Percentiles rank a stretch among this genome's conserved stretches.
phyloP scores from a whole-genome alignment of 2,113 vertebrate species.

The Otis tarda region DNA sequence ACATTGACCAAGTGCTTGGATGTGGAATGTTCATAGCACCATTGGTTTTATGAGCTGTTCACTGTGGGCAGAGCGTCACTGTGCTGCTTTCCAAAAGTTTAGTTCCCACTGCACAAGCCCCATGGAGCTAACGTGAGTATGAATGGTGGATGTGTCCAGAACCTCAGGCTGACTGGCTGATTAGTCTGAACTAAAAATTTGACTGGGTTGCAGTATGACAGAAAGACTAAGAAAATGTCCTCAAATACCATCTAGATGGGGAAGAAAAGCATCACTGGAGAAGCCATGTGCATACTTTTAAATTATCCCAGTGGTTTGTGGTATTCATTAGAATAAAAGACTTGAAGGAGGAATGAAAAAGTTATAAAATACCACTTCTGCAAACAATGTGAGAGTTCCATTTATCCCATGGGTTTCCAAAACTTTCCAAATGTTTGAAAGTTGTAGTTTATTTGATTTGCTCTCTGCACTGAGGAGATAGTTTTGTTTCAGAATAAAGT shows the following conservation, averaged over 20 bases:
- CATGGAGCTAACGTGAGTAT: accelerated
- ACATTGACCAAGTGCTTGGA: accelerated
- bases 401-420: background rate
- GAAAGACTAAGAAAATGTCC: background rate
- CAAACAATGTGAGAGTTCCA: background rate
- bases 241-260: background rate
- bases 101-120: background rate
- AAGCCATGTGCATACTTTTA: background rate
- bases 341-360: background rate
- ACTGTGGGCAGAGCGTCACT: background rate
- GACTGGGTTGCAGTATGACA: background rate
- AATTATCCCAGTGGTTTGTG: background rate
- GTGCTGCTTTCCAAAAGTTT: background rate
- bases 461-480: background rate
- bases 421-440: background rate
- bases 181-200: background rate
- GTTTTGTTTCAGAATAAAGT: background rate
- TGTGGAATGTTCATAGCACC: background rate
- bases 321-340: background rate
- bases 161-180: background rate
- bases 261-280: background rate
- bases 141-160: accelerated
- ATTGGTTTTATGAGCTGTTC: background rate
- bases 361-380: background rate
- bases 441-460: background rate